phyloP scores from a whole-genome alignment of 2,888 invertebrate genomes.

The Latrodectus hesperus region DNA sequence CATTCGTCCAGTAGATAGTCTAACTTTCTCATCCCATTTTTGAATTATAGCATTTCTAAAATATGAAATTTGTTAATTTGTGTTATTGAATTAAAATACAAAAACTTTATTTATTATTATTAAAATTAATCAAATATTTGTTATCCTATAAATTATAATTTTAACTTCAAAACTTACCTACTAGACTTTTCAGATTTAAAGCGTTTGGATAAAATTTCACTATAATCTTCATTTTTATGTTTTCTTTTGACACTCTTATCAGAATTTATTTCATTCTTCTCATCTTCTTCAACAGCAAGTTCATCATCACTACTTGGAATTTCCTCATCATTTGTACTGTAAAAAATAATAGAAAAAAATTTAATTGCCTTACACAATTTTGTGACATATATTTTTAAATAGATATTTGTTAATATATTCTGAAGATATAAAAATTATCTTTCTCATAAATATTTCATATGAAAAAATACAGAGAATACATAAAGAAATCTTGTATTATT shows the following conservation, averaged over 20 bases:
- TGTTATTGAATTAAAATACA: neutral
- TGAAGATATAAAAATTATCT: too few relatives aligned
- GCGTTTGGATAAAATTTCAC: slow-evolving; percentile 73
- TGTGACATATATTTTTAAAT: too few relatives aligned
- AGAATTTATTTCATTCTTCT: slow-evolving; percentile 22
- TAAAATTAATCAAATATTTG: neutral
- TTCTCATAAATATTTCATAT: too few relatives aligned
- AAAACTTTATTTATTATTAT: neutral
- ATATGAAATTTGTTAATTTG: slow-evolving; percentile 75
- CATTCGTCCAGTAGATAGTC: slow-evolving; percentile 81
- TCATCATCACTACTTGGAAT: slow-evolving; percentile 70
- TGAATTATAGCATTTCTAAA: slow-evolving; percentile 88
- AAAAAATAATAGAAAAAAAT: neutral
- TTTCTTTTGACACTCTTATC: slow-evolving; percentile 75
- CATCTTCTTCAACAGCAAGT: neutral
- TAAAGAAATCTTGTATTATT: too few relatives aligned
- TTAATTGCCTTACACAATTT: too few relatives aligned
- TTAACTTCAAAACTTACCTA: slow-evolving; percentile 71
- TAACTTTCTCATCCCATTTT: slow-evolving; percentile 96
- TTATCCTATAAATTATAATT: neutral
- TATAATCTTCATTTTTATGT: slow-evolving; percentile 76
- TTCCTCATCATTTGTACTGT: slow-evolving; percentile 71
- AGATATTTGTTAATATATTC: too few relatives aligned
- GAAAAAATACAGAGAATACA: too few relatives aligned
- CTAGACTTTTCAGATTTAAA: slow-evolving; percentile 72